Conservation (phyloP, 2,888 invertebrate species). For the Heliothis peltigera region DNA sequence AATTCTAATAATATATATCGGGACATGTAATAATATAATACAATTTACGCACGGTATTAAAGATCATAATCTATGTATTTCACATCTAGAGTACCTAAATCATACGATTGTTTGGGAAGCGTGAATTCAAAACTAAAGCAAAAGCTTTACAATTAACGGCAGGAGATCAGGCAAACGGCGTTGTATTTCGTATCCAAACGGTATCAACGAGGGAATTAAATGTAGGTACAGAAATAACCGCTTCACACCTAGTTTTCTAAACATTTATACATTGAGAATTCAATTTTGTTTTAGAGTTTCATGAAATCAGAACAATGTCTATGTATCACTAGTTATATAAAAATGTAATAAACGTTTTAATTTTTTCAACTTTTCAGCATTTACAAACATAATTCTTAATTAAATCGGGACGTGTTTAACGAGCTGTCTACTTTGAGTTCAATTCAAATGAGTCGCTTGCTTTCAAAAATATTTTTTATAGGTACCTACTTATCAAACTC, state of each 20-base stretch:
- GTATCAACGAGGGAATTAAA: conserved; percentile 31
- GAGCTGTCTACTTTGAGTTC: conserved; percentile 16
- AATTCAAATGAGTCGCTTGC: conserved; percentile 2
- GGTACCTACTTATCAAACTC: not conserved
- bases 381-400: conserved; percentile 1
- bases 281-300: conserved; percentile 12
- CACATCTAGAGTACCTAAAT: not conserved
- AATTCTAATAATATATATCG: too few species aligned
- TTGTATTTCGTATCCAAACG: conserved; percentile 39
- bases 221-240: conserved; percentile 23
- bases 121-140: conserved; percentile 18
- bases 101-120: conserved; percentile 5
- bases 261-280: conserved; percentile 14
- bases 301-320: not conserved
- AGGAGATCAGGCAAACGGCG: conserved; percentile 20
- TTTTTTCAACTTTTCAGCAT: not conserved
- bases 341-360: not conserved
- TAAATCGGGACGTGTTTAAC: not conserved
- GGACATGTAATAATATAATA: not conserved
- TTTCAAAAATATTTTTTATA: not conserved
- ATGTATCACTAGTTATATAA: conserved; percentile 4
- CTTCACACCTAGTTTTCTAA: conserved; percentile 13
- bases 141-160: conserved; percentile 22
- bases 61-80: not conserved
- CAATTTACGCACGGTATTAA: not conserved